These are phyloP conservation scores for Ciconia nigra DNA, from an alignment of 2,797 vertebrate species.

Conservation along the genomic window DNA sequence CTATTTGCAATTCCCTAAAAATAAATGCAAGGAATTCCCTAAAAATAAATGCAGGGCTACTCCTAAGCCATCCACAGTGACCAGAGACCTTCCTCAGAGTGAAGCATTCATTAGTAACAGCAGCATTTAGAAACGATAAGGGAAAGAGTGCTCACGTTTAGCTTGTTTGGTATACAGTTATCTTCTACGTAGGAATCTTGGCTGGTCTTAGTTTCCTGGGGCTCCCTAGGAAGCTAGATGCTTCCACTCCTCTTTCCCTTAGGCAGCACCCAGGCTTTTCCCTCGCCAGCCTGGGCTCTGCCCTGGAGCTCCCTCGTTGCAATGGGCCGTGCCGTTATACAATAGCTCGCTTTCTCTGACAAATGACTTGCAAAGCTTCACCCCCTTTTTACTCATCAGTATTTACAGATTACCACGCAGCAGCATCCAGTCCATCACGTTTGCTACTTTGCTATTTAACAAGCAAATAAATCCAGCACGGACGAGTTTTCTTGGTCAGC, in stretches of 20 bases:
- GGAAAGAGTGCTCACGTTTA: background rate
- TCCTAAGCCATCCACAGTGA: background rate
- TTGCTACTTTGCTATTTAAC: constrained; percentile 31
- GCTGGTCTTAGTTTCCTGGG: background rate
- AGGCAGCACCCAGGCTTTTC: background rate
- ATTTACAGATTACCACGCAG: constrained; percentile 10
- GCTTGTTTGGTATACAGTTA: background rate
- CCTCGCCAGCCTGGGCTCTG: rapidly evolving
- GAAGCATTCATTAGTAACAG: background rate
- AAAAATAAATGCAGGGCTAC: background rate
- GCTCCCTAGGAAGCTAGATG: background rate
- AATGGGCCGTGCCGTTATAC: background rate
- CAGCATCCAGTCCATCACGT: background rate
- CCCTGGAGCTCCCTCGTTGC: background rate
- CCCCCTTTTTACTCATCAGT: background rate
- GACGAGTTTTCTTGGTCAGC: background rate
- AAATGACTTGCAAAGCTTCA: background rate
- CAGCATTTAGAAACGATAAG: background rate
- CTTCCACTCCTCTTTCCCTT: background rate
- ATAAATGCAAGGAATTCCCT: background rate
- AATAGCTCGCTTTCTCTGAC: background rate
- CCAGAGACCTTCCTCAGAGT: background rate
- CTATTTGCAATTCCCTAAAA: constrained; percentile 7
- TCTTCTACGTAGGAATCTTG: background rate
- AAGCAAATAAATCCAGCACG: background rate